A percentile compares a stretch with the other conserved stretches of the same genome.
phyloP scores from a whole-genome alignment of 1,140 invertebrate genomes.

The Zaprionus davidi region DNA sequence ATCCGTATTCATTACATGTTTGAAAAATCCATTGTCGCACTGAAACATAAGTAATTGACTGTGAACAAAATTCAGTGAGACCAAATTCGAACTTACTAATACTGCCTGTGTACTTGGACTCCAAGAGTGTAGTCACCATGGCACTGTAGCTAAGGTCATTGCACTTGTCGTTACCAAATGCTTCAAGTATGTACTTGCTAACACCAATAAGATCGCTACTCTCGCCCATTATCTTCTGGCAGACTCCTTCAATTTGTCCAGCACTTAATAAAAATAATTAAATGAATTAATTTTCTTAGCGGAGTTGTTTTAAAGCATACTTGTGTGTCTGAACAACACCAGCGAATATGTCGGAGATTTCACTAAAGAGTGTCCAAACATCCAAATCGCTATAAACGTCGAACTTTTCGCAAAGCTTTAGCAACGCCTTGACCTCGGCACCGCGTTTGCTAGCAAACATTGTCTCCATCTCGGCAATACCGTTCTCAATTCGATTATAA shows the following conservation, averaged over 20 bases:
- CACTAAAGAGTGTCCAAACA: slow-evolving; percentile 76
- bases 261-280: slow-evolving; percentile 31
- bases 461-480: slow-evolving; percentile 84
- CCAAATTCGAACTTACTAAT: slow-evolving; percentile 54
- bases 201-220: slow-evolving; percentile 69
- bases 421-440: slow-evolving; percentile 64
- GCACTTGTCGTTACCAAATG: slow-evolving; percentile 52
- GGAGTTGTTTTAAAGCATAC: slow-evolving; percentile 31
- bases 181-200: slow-evolving; percentile 55
- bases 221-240: slow-evolving; percentile 63
- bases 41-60: slow-evolving; percentile 17
- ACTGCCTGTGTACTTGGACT: slow-evolving; percentile 60
- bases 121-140: slow-evolving; percentile 48
- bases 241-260: slow-evolving; percentile 73
- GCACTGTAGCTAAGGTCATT: slow-evolving; percentile 69
- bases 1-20: slow-evolving; percentile 91
- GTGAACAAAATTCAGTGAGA: neutral
- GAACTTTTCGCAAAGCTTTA: slow-evolving; percentile 83
- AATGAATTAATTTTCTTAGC: too few relatives aligned
- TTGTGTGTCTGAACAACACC: slow-evolving; percentile 76
- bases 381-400: slow-evolving; percentile 75
- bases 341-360: slow-evolving; percentile 79
- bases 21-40: slow-evolving; percentile 89
- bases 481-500: slow-evolving; percentile 84
- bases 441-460: slow-evolving; percentile 73